A percentile compares a stretch with the other conserved stretches of the same genome.
phyloP scores from a whole-genome alignment of 1,140 invertebrate species.

The Condylostylus longicornis region DNA sequence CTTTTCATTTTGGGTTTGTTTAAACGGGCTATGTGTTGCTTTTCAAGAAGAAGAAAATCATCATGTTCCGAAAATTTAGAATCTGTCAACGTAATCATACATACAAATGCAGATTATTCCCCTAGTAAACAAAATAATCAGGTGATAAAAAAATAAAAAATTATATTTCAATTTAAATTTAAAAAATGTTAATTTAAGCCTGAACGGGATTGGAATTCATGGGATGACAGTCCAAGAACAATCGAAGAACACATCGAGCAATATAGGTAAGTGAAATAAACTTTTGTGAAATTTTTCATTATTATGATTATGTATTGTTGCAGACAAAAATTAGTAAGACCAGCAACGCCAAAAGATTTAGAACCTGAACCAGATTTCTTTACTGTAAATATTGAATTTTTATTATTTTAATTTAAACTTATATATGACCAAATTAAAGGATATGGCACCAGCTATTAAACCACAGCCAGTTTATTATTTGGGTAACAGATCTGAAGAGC shows the following conservation, averaged over 20 bases:
- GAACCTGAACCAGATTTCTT: constrained; percentile 29
- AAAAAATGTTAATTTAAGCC: background rate
- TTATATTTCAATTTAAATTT: background rate
- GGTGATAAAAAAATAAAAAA: background rate
- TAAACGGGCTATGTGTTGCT: constrained; percentile 27
- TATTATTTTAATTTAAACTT: background rate
- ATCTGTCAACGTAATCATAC: too few species aligned
- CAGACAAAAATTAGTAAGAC: constrained; percentile 4
- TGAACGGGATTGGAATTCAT: constrained; percentile 30
- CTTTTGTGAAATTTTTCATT: too few species aligned
- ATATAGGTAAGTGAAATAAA: constrained; percentile 27
- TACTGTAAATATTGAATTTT: constrained; percentile 15
- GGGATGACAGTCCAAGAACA: constrained; percentile 29
- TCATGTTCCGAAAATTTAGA: constrained; percentile 13
- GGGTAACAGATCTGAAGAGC: constrained; percentile 6
- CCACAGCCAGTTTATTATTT: constrained; percentile 27
- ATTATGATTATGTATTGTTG: too few species aligned
- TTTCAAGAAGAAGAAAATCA: constrained; percentile 23
- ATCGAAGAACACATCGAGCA: constrained; percentile 32
- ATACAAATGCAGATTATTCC: too few species aligned
- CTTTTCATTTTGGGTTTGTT: constrained; percentile 22
- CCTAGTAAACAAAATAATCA: background rate
- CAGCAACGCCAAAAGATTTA: constrained; percentile 4
- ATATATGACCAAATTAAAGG: constrained; percentile 11
- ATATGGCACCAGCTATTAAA: constrained; percentile 26